Evolutionary conservation across 2,888 invertebrate genomes (phyloP).

Genomic region (Ypsolopha scabrella): DNA sequence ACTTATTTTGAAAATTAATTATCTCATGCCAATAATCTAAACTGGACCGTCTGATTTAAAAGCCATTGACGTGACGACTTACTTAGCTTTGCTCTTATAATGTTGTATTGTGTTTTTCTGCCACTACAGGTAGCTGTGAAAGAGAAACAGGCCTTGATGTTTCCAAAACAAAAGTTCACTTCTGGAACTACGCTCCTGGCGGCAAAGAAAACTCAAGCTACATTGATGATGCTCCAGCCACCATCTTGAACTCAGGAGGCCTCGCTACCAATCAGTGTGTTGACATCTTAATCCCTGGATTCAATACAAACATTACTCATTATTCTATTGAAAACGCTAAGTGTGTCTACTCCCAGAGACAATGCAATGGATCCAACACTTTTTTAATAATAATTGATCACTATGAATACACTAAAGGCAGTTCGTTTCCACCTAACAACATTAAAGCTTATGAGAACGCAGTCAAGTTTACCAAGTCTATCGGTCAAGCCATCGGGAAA

Average conservation of each 20-base stretch:
- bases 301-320: background rate
- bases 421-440: background rate
- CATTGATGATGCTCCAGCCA: background rate
- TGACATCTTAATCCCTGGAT: background rate
- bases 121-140: constrained; percentile 3
- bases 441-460: background rate
- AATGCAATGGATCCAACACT: background rate
- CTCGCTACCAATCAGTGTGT: background rate
- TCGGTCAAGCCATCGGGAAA: background rate
- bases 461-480: background rate
- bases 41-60: no score
- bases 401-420: background rate
- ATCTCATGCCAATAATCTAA: no score
- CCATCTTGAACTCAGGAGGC: background rate
- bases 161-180: background rate
- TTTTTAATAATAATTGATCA: background rate
- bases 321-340: background rate
- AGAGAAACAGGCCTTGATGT: background rate
- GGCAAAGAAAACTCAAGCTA: background rate
- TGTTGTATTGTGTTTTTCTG: no score
- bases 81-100: no score
- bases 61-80: no score
- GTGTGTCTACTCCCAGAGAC: background rate
- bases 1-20: no score
- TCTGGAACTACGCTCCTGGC: background rate